phyloP scores from a whole-genome alignment of 2,113 vertebrate species.

The Chinchilla lanigera region DNA sequence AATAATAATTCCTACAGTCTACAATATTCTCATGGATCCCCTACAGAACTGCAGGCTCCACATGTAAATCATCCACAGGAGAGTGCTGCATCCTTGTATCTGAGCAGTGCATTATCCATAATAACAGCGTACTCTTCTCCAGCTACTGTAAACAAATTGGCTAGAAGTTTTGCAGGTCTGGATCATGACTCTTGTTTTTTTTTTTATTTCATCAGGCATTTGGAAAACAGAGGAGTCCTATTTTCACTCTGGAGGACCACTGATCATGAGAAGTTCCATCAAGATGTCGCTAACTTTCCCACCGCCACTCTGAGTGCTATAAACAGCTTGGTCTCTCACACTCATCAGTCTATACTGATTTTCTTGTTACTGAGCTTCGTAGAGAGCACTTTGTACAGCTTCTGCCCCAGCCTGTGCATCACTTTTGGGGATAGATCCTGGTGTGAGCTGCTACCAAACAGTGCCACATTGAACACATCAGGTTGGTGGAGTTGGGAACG shows the following conservation, averaged over 20 bases:
- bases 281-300: slow-evolving; percentile 86
- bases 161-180: slow-evolving; percentile 94
- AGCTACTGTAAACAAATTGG: slow-evolving; percentile 93
- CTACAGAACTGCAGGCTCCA: slow-evolving; percentile 82
- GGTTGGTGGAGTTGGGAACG: neutral
- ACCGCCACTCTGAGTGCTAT: slow-evolving; percentile 86
- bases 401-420: neutral
- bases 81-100: slow-evolving; percentile 93
- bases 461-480: neutral
- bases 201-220: slow-evolving; percentile 87
- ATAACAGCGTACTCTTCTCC: slow-evolving; percentile 93
- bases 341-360: slow-evolving; percentile 86
- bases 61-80: slow-evolving; percentile 92
- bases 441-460: neutral
- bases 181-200: slow-evolving; percentile 89
- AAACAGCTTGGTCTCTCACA: slow-evolving; percentile 86
- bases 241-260: slow-evolving; percentile 86
- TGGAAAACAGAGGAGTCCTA: slow-evolving; percentile 86
- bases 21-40: slow-evolving; percentile 93
- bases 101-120: slow-evolving; percentile 93
- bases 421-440: neutral
- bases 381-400: neutral
- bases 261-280: slow-evolving; percentile 86
- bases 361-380: neutral
- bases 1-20: slow-evolving; percentile 90